Evolutionary conservation across 2,797 vertebrate genomes (phyloP), one percentile per base, ranked within the genome.

Genomic region (Pelochelys cantorii): DNA sequence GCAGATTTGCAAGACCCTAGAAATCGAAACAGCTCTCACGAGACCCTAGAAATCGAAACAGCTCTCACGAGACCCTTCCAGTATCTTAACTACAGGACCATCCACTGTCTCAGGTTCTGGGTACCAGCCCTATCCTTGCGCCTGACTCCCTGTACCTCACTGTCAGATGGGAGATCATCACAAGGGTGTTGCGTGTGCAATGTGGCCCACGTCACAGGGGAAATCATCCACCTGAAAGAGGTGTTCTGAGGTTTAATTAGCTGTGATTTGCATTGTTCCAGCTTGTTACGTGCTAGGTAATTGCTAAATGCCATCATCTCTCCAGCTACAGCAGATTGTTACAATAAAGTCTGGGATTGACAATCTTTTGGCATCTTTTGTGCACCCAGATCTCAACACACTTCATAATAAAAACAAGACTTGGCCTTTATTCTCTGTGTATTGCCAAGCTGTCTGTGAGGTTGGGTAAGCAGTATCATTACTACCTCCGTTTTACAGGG

Each of bases 221-320:
- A 89, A 93, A 97, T 90, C 87, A 93, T 57, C 87, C 95, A 95
- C 75, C 88, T 87, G 81, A 91, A 83, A 83, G 60, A 92, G 94
- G 91, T 80, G 95, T 84, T 89, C 82, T 83, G 93, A 96, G 93
- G 84, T 74, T 93, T 95, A 96, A 96, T 97, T 95, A 96, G 89
- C 82, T 84, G 7, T 88, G 10, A 31, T 79, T 79, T 93, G 85
- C 56, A 81, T 91, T 75, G 59, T 95, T 96, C 90, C 90, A 96
- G 96, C 95, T 95, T 95, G 93, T 94, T 96, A 97, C 94, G 94
- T 95, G 95, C 87, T 56, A 77, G 48, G 85, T 95, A 97, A 97
- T 94, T 96, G 92, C 96, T 96, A 95, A 97, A 97, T 96, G 95
- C 88, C 94, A 96, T 97, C 87, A 96, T 96, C 96, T 94, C 95